Evolutionary conservation across 2,113 vertebrate species (phyloP).

Genomic region (Crotophaga sulcirostris): DNA sequence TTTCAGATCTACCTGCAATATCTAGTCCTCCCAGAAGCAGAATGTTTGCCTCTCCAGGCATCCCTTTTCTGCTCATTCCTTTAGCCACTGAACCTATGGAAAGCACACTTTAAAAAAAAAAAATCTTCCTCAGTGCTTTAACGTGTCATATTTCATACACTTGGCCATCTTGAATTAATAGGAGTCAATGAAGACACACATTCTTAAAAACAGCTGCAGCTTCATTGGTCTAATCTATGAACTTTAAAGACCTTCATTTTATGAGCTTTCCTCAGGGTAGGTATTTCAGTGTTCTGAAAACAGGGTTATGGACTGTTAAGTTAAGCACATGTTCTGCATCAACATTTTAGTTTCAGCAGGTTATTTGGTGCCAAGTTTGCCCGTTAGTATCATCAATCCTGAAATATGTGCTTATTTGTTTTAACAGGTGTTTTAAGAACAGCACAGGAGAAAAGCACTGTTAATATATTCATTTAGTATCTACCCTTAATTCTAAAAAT

Average conservation of each 20-base stretch:
- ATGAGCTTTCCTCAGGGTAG: constrained; percentile 61
- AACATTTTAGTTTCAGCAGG: constrained; percentile 70
- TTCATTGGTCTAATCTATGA: constrained; percentile 42
- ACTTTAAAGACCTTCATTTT: constrained; percentile 61
- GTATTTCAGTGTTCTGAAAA: constrained; percentile 65
- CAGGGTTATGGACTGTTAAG: constrained; percentile 67
- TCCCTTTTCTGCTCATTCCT: neutral
- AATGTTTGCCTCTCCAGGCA: constrained; percentile 17
- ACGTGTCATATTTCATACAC: neutral
- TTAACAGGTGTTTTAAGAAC: constrained; percentile 63
- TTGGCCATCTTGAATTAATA: constrained; percentile 46
- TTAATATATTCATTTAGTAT: constrained; percentile 44
- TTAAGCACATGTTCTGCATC: constrained; percentile 65
- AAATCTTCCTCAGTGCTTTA: neutral
- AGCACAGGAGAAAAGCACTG: constrained; percentile 44
- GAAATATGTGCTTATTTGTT: constrained; percentile 54
- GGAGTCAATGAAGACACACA: constrained; percentile 14
- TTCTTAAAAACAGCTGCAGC: neutral
- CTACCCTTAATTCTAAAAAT: constrained; percentile 31
- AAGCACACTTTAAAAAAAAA: neutral
- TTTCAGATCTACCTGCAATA: constrained; percentile 26
- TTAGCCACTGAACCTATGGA: constrained; percentile 21
- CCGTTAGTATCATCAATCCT: constrained; percentile 60
- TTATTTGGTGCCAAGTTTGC: constrained; percentile 62
- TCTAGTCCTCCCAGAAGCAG: neutral